Evolutionary conservation across 2,797 vertebrate genomes (phyloP).

Genomic region (Lates japonicus): DNA sequence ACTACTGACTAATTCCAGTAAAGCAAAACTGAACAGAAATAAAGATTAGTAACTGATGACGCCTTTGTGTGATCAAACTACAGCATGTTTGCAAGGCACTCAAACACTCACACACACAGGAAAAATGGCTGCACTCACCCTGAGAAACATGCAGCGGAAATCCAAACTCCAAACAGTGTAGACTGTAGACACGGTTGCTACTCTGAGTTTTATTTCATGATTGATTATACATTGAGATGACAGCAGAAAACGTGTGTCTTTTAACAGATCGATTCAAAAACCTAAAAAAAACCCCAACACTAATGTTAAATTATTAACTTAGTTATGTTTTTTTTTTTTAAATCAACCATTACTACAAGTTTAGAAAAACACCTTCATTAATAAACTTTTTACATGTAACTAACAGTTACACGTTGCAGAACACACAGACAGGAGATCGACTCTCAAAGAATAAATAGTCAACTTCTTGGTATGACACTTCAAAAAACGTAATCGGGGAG

Average conservation of each 20-base stretch:
- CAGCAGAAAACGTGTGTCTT: constrained; percentile 27
- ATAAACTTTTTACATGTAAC: constrained; percentile 30
- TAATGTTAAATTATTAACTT: constrained; percentile 47
- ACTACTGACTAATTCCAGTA: constrained; percentile 70
- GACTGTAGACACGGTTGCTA: neutral
- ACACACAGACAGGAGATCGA: constrained; percentile 33
- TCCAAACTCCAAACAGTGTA: neutral
- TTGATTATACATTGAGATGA: constrained; percentile 38
- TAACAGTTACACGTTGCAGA: constrained; percentile 3
- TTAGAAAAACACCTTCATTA: constrained; percentile 67
- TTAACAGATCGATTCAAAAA: constrained; percentile 40
- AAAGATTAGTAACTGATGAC: constrained; percentile 36
- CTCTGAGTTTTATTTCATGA: constrained; percentile 63
- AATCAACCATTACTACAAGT: constrained; percentile 28
- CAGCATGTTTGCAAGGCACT: neutral
- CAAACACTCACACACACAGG: neutral
- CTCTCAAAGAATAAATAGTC: constrained; percentile 50
- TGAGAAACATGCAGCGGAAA: neutral
- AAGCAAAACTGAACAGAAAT: constrained; percentile 53
- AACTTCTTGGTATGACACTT: constrained; percentile 23
- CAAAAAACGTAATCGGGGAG: constrained; percentile 14
- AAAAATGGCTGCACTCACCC: neutral
- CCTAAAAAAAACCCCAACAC: constrained; percentile 34
- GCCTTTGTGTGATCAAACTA: constrained; percentile 1
- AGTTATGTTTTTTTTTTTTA: no score